Conservation (phyloP, 1,140 invertebrate species). For the Dendrolimus kikuchii region DNA sequence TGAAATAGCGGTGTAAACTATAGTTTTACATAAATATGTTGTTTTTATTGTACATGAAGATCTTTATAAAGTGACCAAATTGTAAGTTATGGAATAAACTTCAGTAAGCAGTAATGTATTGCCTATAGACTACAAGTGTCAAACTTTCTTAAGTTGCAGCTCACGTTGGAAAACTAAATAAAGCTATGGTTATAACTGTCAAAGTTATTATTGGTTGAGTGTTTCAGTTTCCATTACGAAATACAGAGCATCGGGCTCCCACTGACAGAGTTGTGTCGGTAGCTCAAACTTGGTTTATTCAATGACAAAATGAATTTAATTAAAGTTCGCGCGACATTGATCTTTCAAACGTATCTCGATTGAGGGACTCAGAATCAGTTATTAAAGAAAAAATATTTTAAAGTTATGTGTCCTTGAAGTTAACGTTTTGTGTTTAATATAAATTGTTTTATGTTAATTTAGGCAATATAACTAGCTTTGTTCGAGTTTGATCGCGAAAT, state of each 20-base stretch:
- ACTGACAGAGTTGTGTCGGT: too few relatives aligned
- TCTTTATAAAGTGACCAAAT: too few relatives aligned
- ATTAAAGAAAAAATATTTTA: conserved; percentile 16
- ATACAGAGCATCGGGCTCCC: conserved; percentile 4
- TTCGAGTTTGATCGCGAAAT: too few relatives aligned
- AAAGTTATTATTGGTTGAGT: conserved; percentile 44
- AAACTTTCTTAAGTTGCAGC: conserved; percentile 39
- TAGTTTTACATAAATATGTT: too few relatives aligned
- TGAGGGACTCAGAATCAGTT: conserved; percentile 14
- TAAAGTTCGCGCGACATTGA: conserved; percentile 26
- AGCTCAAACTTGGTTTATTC: conserved; percentile 21
- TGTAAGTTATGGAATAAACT: conserved; percentile 3
- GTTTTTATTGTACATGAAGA: not conserved
- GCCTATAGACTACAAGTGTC: conserved; percentile 37
- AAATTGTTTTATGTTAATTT: too few relatives aligned
- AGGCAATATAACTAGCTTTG: too few relatives aligned
- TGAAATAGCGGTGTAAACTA: not conserved
- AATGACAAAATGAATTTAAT: conserved; percentile 32
- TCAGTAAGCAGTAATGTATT: conserved; percentile 26
- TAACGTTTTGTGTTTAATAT: too few relatives aligned
- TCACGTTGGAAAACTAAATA: conserved; percentile 33
- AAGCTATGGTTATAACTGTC: conserved; percentile 45
- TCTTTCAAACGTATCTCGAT: conserved; percentile 22
- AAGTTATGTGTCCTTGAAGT: conserved; percentile 7
- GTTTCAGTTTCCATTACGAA: conserved; percentile 19